These are phyloP conservation scores for Rallus limicola DNA, from an alignment of 2,113 vertebrate genomes.

Conservation along the genomic window DNA sequence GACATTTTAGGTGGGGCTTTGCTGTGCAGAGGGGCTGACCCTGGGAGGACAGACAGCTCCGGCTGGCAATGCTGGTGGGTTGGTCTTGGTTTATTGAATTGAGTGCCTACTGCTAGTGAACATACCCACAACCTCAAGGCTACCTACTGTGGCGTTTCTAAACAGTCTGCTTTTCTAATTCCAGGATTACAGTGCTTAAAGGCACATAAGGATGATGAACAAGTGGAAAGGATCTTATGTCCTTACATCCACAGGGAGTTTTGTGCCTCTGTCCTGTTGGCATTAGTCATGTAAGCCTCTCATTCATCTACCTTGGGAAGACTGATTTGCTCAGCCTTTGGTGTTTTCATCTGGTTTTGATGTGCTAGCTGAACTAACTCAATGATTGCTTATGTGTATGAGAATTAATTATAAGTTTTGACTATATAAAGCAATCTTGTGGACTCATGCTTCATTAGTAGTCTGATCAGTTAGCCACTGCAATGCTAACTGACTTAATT, in stretches of 20 bases:
- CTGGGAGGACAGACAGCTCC: not conserved
- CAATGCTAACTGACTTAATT: not conserved
- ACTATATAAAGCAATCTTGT: not conserved
- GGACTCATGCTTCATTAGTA: constrained; percentile 27
- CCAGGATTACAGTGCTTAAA: constrained; percentile 49
- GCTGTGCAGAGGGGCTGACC: not conserved
- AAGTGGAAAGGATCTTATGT: constrained; percentile 49
- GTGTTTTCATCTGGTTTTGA: constrained; percentile 24
- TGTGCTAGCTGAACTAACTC: constrained; percentile 26
- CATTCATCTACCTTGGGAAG: constrained; percentile 18
- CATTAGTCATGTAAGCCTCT: constrained; percentile 45
- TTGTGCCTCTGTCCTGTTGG: constrained; percentile 23
- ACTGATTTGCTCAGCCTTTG: constrained; percentile 31
- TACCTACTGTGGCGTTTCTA: constrained; percentile 1
- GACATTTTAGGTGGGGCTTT: not conserved
- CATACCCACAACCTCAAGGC: not conserved
- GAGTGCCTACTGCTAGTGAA: not conserved
- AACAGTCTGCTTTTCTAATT: constrained; percentile 29
- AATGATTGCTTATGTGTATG: constrained; percentile 1
- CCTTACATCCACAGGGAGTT: constrained; percentile 27
- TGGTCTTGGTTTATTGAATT: not conserved
- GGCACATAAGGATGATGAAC: constrained; percentile 36
- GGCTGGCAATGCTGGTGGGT: not conserved
- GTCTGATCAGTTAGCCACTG: not conserved
- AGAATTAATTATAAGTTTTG: constrained; percentile 50